Evolutionary conservation across 2,797 vertebrate genomes (phyloP).

Genomic region (Peromyscus eremicus): DNA sequence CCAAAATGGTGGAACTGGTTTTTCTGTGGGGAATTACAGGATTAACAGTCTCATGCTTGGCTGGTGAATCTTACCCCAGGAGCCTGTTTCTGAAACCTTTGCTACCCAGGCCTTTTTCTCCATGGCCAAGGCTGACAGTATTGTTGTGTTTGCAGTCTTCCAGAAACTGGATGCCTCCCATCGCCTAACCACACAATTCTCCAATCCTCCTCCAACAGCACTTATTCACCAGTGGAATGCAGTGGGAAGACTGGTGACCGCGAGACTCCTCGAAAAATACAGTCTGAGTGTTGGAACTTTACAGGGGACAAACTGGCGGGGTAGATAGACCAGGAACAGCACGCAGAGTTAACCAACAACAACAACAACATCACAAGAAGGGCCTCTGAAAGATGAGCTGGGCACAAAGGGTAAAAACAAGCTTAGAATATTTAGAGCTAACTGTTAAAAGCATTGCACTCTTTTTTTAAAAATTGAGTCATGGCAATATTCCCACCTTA

Average conservation of each 20-base stretch:
- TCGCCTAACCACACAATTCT: background rate
- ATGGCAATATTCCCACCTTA: conserved; percentile 17
- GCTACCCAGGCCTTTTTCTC: too few species aligned
- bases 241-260: too few species aligned
- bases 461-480: background rate
- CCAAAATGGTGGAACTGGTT: too few species aligned
- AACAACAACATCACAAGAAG: too few species aligned
- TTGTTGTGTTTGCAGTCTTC: background rate
- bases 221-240: background rate
- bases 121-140: too few species aligned
- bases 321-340: background rate
- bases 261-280: too few species aligned
- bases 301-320: background rate
- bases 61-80: background rate
- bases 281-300: too few species aligned
- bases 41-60: background rate
- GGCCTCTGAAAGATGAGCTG: conserved; percentile 14
- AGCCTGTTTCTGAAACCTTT: background rate
- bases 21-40: too few species aligned
- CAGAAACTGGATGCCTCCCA: background rate
- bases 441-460: background rate
- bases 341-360: too few species aligned
- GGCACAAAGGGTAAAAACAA: conserved; percentile 20
- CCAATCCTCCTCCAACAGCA: background rate
- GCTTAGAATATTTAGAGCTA: background rate